Percentiles rank a stretch among this genome's conserved stretches.
phyloP scores from a whole-genome alignment of 2,113 vertebrate genomes.

The Hippoglossus stenolepis region DNA sequence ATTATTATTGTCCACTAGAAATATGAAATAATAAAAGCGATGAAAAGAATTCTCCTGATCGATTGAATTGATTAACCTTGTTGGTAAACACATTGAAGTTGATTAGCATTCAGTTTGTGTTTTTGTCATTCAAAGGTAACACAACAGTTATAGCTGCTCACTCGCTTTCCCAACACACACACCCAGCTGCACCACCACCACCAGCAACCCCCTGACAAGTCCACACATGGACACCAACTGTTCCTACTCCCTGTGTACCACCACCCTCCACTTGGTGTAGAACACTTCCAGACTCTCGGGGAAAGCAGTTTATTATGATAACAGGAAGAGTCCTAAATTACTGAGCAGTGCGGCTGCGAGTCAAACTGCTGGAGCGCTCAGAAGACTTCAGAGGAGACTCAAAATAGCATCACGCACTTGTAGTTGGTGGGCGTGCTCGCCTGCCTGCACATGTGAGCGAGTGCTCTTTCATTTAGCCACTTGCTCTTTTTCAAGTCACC shows the following conservation, averaged over 20 bases:
- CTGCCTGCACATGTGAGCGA: conserved; percentile 46
- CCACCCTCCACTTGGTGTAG: conserved; percentile 33
- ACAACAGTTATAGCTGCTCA: not conserved
- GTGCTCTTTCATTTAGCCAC: conserved; percentile 50
- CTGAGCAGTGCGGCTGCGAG: conserved; percentile 44
- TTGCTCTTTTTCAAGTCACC: conserved; percentile 31
- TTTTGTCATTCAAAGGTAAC: not conserved
- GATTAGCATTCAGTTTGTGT: conserved; percentile 1
- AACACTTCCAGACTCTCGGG: conserved; percentile 52
- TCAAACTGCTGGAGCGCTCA: conserved; percentile 31
- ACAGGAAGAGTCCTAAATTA: conserved; percentile 63
- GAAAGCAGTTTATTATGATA: conserved; percentile 68
- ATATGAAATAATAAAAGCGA: too few species aligned
- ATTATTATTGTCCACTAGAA: too few species aligned
- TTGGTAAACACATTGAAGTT: not conserved
- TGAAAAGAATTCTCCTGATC: too few species aligned
- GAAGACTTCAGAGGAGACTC: conserved; percentile 47
- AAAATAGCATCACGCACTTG: conserved; percentile 57
- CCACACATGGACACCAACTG: conserved; percentile 40
- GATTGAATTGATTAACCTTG: too few species aligned
- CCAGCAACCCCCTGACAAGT: not conserved
- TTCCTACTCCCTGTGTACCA: conserved; percentile 1
- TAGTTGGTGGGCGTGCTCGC: conserved; percentile 35
- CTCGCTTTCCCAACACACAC: conserved; percentile 7
- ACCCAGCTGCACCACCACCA: not conserved